Evolutionary conservation across 2,797 vertebrate species (phyloP).

Genomic region (Acanthurus lineatus): DNA sequence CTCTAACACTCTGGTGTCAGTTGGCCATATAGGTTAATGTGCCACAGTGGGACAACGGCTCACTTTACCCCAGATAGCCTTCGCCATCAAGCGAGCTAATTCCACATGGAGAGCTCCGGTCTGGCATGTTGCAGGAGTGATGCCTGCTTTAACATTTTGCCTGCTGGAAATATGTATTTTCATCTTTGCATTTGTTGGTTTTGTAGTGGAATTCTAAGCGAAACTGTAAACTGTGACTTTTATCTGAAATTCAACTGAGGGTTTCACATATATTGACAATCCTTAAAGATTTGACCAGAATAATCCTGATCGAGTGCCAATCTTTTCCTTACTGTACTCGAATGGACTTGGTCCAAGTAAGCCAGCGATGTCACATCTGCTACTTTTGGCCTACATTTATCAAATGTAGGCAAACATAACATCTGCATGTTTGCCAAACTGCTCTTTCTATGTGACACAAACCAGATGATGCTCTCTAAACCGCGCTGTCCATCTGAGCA

Average conservation of each 20-base stretch:
- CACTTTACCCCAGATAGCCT: slow-evolving; percentile 54
- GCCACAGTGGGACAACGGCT: slow-evolving; percentile 62
- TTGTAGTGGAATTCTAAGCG: not conserved
- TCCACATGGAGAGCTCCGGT: slow-evolving; percentile 52
- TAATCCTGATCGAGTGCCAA: not conserved
- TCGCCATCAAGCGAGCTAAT: slow-evolving; percentile 43
- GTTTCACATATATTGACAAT: not conserved
- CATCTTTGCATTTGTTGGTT: not conserved
- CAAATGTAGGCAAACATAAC: slow-evolving; percentile 58
- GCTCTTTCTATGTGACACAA: slow-evolving; percentile 55
- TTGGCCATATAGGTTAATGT: slow-evolving; percentile 77
- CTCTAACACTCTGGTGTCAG: slow-evolving; percentile 54
- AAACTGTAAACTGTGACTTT: not conserved
- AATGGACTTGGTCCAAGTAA: not conserved
- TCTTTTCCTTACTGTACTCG: not conserved
- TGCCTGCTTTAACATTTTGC: slow-evolving; percentile 23
- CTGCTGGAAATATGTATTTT: slow-evolving; percentile 17
- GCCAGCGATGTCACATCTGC: slow-evolving; percentile 29
- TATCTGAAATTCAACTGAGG: not conserved
- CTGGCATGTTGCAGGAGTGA: slow-evolving; percentile 26
- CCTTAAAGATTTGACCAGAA: not conserved
- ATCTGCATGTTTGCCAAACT: slow-evolving; percentile 40
- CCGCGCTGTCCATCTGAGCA: slow-evolving; percentile 68
- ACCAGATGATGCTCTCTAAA: slow-evolving; percentile 75
- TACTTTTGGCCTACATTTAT: slow-evolving; percentile 46